Conservation (phyloP, 2,797 vertebrate species). For the Neopelma chrysocephalum region DNA sequence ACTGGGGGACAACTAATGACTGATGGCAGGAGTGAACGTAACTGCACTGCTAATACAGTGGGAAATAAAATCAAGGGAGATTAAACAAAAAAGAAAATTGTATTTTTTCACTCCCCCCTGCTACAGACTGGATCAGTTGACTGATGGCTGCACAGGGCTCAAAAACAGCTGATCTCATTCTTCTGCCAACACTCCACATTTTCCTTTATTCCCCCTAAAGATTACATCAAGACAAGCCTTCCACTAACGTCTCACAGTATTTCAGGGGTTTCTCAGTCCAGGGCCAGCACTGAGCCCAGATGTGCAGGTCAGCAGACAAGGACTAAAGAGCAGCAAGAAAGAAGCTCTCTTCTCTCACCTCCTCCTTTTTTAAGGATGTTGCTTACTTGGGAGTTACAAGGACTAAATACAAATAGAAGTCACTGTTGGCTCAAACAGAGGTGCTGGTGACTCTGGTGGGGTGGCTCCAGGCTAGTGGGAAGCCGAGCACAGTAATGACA, state of each 20-base stretch:
- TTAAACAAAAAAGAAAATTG: not conserved
- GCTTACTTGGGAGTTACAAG: not conserved
- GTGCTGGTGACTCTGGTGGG: not conserved
- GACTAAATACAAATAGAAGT: not conserved
- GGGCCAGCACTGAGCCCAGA: not conserved
- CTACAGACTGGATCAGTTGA: not conserved
- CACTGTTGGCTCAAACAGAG: not conserved
- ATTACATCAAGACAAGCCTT: not conserved
- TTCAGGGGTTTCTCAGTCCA: not conserved
- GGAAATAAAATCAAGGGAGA: not conserved
- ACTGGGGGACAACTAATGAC: not conserved
- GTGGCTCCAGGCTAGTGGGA: not conserved
- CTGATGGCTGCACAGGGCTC: not conserved
- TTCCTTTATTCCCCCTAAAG: not conserved
- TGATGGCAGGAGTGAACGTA: not conserved
- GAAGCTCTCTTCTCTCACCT: not conserved
- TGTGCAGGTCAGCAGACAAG: not conserved
- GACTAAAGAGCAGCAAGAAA: not conserved
- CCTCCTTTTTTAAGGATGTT: not conserved
- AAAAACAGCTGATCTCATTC: not conserved
- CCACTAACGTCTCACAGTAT: not conserved
- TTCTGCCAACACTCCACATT: not conserved
- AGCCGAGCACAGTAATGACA: not conserved
- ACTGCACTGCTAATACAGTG: not conserved
- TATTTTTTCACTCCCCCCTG: not conserved